Conservation (phyloP, 2,888 invertebrate genomes). For the Harpagoxenus sublaevis region DNA sequence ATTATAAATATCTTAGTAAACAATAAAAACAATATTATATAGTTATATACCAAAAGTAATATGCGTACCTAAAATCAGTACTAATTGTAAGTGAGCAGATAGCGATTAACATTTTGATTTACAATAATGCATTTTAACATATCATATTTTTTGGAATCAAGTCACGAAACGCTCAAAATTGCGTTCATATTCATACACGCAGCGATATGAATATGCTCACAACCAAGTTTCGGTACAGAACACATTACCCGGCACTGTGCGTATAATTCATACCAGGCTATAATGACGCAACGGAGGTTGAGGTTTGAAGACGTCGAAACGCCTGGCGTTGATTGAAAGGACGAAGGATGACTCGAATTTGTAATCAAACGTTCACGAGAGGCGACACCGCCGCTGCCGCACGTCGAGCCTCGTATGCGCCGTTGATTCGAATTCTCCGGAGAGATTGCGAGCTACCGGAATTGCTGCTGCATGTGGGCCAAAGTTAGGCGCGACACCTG, state of each 20-base stretch:
- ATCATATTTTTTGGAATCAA: slow-evolving; percentile 1
- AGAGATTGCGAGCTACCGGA: slow-evolving; percentile 51
- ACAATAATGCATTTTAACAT: background rate
- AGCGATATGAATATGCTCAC: slow-evolving; percentile 9
- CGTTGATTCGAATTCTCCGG: slow-evolving; percentile 59
- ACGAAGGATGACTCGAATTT: slow-evolving; percentile 71
- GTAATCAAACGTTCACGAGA: slow-evolving; percentile 69
- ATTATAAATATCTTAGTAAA: background rate
- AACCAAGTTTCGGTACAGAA: slow-evolving; percentile 9
- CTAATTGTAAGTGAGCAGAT: background rate
- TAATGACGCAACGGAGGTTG: slow-evolving; percentile 47
- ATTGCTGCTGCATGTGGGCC: slow-evolving; percentile 53
- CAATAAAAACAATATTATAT: background rate
- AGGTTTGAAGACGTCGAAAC: slow-evolving; percentile 53
- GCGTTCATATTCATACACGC: background rate
- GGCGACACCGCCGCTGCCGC: slow-evolving; percentile 27
- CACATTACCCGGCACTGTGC: background rate
- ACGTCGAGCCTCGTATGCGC: slow-evolving; percentile 45
- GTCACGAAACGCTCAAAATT: background rate
- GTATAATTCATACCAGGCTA: slow-evolving; percentile 40
- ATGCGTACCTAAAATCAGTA: background rate
- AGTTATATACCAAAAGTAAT: background rate
- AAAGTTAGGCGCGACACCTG: slow-evolving; percentile 65
- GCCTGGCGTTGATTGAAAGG: slow-evolving; percentile 58
- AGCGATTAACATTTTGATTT: background rate